These are phyloP conservation scores for Lampris megalopsis DNA, from an alignment of 2,113 vertebrate genomes.

Conservation along the genomic window DNA sequence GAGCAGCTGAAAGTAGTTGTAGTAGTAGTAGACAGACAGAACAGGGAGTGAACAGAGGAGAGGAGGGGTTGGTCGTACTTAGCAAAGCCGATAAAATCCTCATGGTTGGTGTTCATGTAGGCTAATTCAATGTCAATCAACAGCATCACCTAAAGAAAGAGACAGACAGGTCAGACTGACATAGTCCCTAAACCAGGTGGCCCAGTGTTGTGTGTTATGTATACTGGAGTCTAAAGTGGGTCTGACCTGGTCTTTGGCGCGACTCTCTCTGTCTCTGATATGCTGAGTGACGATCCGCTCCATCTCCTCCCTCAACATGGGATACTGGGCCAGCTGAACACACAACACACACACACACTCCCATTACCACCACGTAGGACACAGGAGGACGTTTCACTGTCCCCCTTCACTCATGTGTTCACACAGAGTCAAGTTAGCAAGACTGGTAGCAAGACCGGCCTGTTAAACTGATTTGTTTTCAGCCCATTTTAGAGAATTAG, in stretches of 20 bases:
- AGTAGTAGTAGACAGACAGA: too few species aligned
- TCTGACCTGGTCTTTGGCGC: conserved; percentile 88
- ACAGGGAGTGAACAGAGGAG: neutral
- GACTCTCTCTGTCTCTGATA: conserved; percentile 90
- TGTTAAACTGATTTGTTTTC: too few species aligned
- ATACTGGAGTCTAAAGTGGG: neutral
- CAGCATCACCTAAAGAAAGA: conserved; percentile 56
- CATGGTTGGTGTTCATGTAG: conserved; percentile 72
- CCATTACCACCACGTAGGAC: too few species aligned
- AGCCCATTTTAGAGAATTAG: too few species aligned
- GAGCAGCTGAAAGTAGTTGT: too few species aligned
- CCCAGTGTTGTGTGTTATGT: neutral
- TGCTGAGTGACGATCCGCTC: conserved; percentile 91
- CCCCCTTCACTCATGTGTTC: too few species aligned
- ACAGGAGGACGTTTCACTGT: too few species aligned
- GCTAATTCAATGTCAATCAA: conserved; percentile 70
- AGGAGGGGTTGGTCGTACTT: conserved; percentile 48
- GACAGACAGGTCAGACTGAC: conserved; percentile 1
- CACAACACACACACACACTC: neutral
- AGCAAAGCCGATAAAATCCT: conserved; percentile 73
- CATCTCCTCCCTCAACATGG: conserved; percentile 91
- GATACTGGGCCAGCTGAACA: conserved; percentile 88
- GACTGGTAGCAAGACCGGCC: too few species aligned
- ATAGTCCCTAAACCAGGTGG: too few species aligned
- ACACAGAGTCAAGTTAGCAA: too few species aligned